Base-by-base conservation (phyloP, 2,113 vertebrate species). In the Dipodomys ordii region DNA sequence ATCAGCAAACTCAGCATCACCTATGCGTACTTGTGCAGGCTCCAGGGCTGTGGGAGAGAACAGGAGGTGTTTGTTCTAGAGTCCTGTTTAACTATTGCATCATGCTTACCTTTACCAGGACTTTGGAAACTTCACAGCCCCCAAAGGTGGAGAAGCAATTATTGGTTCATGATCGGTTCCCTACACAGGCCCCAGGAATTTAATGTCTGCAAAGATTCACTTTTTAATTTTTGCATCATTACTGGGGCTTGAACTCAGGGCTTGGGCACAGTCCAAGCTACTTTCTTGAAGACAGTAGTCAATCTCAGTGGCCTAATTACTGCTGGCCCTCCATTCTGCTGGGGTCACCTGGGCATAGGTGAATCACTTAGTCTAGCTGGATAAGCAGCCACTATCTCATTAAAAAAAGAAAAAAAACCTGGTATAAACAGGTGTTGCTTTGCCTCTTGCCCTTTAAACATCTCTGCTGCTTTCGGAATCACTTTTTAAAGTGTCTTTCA, bases 71-170 rank as follows among this genome's bases (percentile, higher is more conserved):
- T 69, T 77, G 82, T 67, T 80, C 44, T 72, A 92, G 44, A 78
- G 64, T 46, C 76, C 22, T 35, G 79, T 65, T 85, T 90, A n/a
- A 90, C 73, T 72, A 89, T 60, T 93, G 69, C 92, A 82, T 90
- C 78, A 74, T 88, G 25, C 35, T 96, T 90, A 89, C 80, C 90
- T 95, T 92, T 53, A 77, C 49, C 62, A 95, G 91, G 89, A 78
- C 92, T 95, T 76, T 89, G 86, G 77, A 83, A 93, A 95, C 35
- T 28, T 18, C 65, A 57, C 35, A 62, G 57, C 53, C 9, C n/a
- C 62, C 28, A 60, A 83, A 95, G 16, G 67, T 60, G 16, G 8
- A 71, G 28, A 81, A 60, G 20, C 49, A 57, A 57, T 57, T 18
- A 57, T 57, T 4, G 12, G 15, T 18, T 57, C 12, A 16, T 18